Percentiles rank a stretch among this genome's conserved stretches.
phyloP scores from a whole-genome alignment of 2,888 invertebrate species.

The Monochamus alternatus region DNA sequence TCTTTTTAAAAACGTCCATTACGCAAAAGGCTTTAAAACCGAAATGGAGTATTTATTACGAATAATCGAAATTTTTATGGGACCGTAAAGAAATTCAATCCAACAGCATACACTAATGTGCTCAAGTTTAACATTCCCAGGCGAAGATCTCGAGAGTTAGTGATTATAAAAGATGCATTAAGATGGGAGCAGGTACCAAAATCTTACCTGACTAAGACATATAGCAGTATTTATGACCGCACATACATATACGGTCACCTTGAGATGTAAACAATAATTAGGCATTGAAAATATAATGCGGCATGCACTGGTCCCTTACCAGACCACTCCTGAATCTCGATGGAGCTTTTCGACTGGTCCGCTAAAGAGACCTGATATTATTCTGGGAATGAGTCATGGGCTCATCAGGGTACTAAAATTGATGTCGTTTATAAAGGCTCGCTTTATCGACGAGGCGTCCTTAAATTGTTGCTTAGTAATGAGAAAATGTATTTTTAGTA shows the following conservation, averaged over 20 bases:
- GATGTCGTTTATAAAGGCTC: constrained; percentile 61
- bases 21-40: not conserved
- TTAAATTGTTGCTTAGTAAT: constrained; percentile 39
- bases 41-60: constrained; percentile 6
- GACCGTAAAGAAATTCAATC: constrained; percentile 45
- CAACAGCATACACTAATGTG: constrained; percentile 1
- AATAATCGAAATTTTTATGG: constrained; percentile 2
- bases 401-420: constrained; percentile 59
- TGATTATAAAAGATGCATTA: constrained; percentile 54
- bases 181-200: constrained; percentile 65
- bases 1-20: not conserved
- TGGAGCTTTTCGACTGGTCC: constrained; percentile 36
- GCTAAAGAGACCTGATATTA: constrained; percentile 39
- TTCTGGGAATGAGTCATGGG: constrained; percentile 62
- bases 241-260: constrained; percentile 68
- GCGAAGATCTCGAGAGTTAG: constrained; percentile 22
- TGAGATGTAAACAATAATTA: constrained; percentile 70
- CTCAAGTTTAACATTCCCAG: constrained; percentile 19
- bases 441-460: constrained; percentile 58
- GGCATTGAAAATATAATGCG: constrained; percentile 68
- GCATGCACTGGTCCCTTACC: constrained; percentile 51
- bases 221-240: constrained; percentile 67
- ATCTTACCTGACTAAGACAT: constrained; percentile 67
- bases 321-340: constrained; percentile 32
- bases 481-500: constrained; percentile 30